Evolutionary conservation across 35 echinoderm and acorn worm genomes (phyloP).

Genomic region (Lytechinus pictus): DNA sequence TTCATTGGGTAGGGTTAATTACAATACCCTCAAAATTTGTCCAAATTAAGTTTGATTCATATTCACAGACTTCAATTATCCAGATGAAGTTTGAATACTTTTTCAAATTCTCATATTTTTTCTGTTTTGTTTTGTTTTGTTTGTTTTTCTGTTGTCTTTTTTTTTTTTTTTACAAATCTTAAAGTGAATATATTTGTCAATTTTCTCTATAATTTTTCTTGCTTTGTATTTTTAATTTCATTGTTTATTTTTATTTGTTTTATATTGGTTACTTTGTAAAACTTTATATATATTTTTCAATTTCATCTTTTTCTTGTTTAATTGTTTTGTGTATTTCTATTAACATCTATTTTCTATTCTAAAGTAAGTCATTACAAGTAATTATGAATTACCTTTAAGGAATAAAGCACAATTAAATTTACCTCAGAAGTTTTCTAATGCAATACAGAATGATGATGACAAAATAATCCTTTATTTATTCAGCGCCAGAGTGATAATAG

Average conservation of each 20-base stretch:
- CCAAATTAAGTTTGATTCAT: neutral
- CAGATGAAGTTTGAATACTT: neutral
- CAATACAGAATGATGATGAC: neutral
- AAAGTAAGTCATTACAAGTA: neutral
- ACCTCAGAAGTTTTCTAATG: neutral
- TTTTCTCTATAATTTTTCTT: too few species aligned
- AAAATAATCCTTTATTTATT: neutral
- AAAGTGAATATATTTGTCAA: too few species aligned
- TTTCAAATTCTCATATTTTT: neutral
- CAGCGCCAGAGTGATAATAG: neutral
- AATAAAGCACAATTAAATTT: neutral
- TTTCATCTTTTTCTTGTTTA: too few species aligned
- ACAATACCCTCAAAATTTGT: neutral
- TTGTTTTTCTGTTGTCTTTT: too few species aligned
- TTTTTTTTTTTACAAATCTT: too few species aligned
- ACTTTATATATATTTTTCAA: too few species aligned
- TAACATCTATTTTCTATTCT: too few species aligned
- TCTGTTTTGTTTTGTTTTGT: too few species aligned
- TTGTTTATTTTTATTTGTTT: too few species aligned
- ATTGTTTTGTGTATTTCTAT: too few species aligned
- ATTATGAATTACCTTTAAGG: neutral
- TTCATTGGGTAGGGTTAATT: neutral
- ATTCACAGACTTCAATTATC: neutral
- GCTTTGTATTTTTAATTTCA: too few species aligned
- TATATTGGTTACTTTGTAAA: too few species aligned